Percentiles rank a stretch among this genome's conserved stretches.
Conservation (phyloP, 2,113 vertebrate species). For the Axis porcinus region DNA sequence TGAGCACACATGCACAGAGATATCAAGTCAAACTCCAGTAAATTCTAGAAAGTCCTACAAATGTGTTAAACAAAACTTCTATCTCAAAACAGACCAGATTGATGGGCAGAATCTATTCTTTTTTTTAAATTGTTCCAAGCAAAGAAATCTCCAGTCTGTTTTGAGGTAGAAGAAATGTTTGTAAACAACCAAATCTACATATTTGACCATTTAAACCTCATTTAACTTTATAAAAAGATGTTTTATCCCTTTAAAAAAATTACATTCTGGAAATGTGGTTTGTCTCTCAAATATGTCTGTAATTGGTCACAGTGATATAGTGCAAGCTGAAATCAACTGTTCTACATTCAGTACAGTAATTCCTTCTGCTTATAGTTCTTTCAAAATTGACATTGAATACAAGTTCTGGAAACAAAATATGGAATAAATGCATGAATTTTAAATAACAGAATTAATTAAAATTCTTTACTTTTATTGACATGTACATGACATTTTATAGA, state of each 20-base stretch:
- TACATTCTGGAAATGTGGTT: not conserved
- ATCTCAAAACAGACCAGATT: not conserved
- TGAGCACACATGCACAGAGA: not conserved
- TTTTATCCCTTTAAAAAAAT: not conserved
- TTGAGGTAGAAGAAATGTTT: not conserved
- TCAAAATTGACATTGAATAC: conserved; percentile 30
- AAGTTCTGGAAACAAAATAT: conserved; percentile 67
- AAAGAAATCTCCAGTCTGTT: not conserved
- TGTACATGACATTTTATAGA: conserved; percentile 39
- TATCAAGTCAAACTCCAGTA: not conserved
- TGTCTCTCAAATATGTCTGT: not conserved
- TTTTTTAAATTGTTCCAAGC: not conserved
- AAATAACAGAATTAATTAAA: conserved; percentile 73
- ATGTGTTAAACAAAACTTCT: not conserved
- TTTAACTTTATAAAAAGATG: conserved; percentile 4
- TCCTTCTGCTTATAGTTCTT: conserved; percentile 19
- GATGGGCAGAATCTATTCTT: not conserved
- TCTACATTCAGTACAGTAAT: conserved; percentile 21
- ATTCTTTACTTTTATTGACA: conserved; percentile 58
- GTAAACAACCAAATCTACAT: not conserved
- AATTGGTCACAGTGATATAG: not conserved
- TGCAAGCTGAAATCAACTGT: not conserved
- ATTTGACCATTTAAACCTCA: not conserved
- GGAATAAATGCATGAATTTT: conserved; percentile 64
- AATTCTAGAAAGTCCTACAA: not conserved